Base-by-base conservation (phyloP, 2,797 vertebrate species). In the Glossophaga mutica region DNA sequence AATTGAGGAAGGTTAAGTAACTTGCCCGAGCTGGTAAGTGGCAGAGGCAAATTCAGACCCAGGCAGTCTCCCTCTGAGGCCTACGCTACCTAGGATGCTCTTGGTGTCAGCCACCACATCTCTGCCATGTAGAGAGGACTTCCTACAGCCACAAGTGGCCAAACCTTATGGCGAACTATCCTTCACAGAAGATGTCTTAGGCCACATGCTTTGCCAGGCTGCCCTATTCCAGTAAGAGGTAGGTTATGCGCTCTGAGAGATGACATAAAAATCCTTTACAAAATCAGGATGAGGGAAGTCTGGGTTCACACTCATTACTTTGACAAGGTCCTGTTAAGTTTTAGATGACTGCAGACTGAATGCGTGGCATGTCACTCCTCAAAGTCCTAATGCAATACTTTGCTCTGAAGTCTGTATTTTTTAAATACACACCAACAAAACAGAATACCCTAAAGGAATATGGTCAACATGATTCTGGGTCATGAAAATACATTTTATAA, bases 101-200 rank as follows among this genome's bases (percentile, higher is more conserved):
- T 34, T 34, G 52, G 1, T 0, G 11, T 26, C 11, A 21, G 70
- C 37, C 0, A 39, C 18, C 32, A 4, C 8, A 4, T 18, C n/a
- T 55, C 70, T 26, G 14, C 32, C 12, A 6, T 0, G 7, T 0
- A 18, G 21, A n/a, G 0, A 15, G 24, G n/a, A n/a, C n/a, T 7
- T 15, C 39, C 74, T 32, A 10, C n/a, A 22, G n/a, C 2, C 6
- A 26, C 7, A n/a, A 52, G 14, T 12, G 9, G 7, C 29, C 8
- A 3, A 1, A 19, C 65, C 29, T 44, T 9, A 32, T 29, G 32
- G 48, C 6, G 4, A 79, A 59, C 21, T 39, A 32, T 42, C 21
- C 50, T 73, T 50, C 9, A 39, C 0, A 14, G 1, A 19, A 76
- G 26, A 37, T 6, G 3, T 55, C 2, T 50, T 44, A 26, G 62